Base-by-base conservation (phyloP, 2,797 vertebrate genomes). In the Kryptolebias ocellatus region DNA sequence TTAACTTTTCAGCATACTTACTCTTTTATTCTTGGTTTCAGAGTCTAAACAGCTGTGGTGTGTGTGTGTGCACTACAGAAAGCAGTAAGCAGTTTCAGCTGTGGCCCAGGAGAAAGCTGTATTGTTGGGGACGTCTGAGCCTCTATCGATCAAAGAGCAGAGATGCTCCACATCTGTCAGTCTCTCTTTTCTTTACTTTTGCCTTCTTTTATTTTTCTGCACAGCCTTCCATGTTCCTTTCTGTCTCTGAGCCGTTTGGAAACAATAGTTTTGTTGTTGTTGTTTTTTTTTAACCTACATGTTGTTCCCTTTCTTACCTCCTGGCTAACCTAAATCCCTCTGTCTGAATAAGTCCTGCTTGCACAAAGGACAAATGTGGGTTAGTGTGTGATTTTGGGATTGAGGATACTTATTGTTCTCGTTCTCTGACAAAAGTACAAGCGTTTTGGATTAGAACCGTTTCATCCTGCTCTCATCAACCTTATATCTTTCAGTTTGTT, bases 41-140 rank as follows among this genome's bases (percentile, higher is more conserved):
- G 74, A 75, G 66, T 82, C 76, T 64, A 80, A 85, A 79, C 80
- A 75, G 50, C 72, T 73, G 59, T 60, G 15, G 45, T 27, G 56
- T 65, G 70, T 70, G 69, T 75, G 53, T 56, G 70, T 70, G 69
- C 54, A 28, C 37, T 68, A 67, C 60, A 78, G 69, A 76, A 82
- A 72, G 74, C 72, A 73, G 72, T 90, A 90, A 91, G 83, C 85
- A 64, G 73, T 88, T 91, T 90, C 87, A 89, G 90, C 81, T 92
- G 85, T 78, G 74, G 71, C 72, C 65, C 5, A 1, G 63, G 66
- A 90, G 86, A 92, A 92, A 85, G 87, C 85, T 76, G 78, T 79
- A 88, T 92, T 92, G 90, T 93, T 82, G 79, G 79, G 77, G 85
- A 89, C 76, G 87, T 83, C 67, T 56, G 81, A 90, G 83, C 83